A percentile compares a stretch with the other conserved stretches of the same genome.
Conservation (phyloP, 2,888 invertebrate genomes). For the Hofmannophila pseudospretella region DNA sequence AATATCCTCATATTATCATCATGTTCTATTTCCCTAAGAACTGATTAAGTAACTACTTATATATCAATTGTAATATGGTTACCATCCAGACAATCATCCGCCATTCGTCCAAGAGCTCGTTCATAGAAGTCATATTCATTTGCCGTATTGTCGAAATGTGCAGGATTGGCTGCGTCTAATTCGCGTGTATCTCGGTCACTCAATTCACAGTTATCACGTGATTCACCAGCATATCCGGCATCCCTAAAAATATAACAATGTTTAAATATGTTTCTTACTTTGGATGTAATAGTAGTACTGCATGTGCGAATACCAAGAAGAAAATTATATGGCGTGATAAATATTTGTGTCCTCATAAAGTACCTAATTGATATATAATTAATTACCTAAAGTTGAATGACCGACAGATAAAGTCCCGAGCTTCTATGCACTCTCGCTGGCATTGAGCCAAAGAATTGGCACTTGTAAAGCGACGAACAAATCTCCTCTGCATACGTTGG, state of each 20-base stretch:
- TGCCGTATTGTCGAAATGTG: conserved; percentile 89
- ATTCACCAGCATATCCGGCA: conserved; percentile 79
- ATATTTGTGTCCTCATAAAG: too few species aligned
- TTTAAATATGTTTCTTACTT: background rate
- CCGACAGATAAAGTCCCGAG: conserved; percentile 89
- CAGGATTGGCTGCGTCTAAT: conserved; percentile 89
- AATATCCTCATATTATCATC: conserved; percentile 5
- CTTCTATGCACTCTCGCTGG: conserved; percentile 90
- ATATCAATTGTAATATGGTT: conserved; percentile 25
- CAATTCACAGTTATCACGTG: conserved; percentile 91
- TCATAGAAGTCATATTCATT: conserved; percentile 91
- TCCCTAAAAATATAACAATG: conserved; percentile 50
- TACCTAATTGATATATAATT: too few species aligned
- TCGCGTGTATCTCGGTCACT: conserved; percentile 92
- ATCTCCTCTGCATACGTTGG: conserved; percentile 87
- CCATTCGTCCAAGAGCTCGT: conserved; percentile 83
- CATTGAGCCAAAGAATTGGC: conserved; percentile 87
- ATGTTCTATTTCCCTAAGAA: background rate
- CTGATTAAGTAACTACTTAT: too few species aligned
- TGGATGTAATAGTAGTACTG: too few species aligned
- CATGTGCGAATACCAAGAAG: too few species aligned
- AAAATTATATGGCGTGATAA: too few species aligned
- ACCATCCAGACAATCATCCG: conserved; percentile 93
- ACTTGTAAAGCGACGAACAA: conserved; percentile 84
- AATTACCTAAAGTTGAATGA: conserved; percentile 90